Conservation (phyloP, 2,113 vertebrate genomes). For the Gracilinanus agilis region DNA sequence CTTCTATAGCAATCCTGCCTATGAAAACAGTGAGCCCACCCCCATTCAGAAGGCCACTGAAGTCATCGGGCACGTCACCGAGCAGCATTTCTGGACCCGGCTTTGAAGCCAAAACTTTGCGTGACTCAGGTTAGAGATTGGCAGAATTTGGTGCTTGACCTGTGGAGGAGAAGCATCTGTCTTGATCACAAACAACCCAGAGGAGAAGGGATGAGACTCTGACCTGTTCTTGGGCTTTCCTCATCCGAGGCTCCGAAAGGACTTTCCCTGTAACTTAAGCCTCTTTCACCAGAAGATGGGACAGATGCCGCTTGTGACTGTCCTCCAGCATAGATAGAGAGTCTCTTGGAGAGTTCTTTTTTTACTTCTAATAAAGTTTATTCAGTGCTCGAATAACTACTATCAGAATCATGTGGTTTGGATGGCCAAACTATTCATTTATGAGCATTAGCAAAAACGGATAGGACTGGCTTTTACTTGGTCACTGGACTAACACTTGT, state of each 20-base stretch:
- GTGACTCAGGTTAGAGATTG: not conserved
- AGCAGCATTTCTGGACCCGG: slow-evolving; percentile 73
- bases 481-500: not conserved
- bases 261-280: not conserved
- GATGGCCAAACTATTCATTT: slow-evolving; percentile 11
- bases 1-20: slow-evolving; percentile 72
- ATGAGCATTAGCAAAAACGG: slow-evolving; percentile 3
- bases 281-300: slow-evolving; percentile 16
- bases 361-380: slow-evolving; percentile 27
- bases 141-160: not conserved
- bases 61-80: not conserved
- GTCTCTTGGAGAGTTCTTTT: not conserved
- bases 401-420: not conserved
- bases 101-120: slow-evolving; percentile 36
- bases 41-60: not conserved
- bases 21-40: slow-evolving; percentile 40
- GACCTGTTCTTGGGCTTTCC: not conserved
- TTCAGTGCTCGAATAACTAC: not conserved
- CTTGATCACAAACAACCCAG: not conserved
- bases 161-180: not conserved
- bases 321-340: not conserved
- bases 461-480: not conserved
- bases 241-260: not conserved
- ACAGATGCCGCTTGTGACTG: not conserved
- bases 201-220: not conserved